Evolutionary conservation across 2,113 vertebrate species (phyloP).

Genomic region (Misgurnus anguillicaudatus): DNA sequence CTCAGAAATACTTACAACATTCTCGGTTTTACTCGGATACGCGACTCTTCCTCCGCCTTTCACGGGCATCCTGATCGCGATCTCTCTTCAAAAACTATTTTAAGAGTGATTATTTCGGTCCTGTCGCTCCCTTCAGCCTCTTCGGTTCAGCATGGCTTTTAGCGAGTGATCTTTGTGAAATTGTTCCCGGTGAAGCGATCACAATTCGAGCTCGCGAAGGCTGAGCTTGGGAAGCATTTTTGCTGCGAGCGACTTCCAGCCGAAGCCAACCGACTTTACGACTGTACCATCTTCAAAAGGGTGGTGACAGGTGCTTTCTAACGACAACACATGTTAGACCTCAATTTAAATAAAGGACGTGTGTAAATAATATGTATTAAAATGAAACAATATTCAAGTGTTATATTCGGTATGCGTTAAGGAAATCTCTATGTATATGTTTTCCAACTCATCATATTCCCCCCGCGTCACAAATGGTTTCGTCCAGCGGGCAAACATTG

Average conservation of each 20-base stretch:
- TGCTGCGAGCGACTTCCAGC: slow-evolving; percentile 52
- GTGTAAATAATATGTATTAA: too few species aligned
- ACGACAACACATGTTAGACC: background rate
- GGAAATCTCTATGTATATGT: background rate
- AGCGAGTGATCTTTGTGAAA: slow-evolving; percentile 29
- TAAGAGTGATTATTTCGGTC: background rate
- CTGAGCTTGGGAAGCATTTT: slow-evolving; percentile 53
- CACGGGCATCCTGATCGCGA: slow-evolving; percentile 68
- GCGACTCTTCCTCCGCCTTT: slow-evolving; percentile 69
- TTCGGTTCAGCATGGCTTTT: slow-evolving; percentile 51
- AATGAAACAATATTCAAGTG: background rate
- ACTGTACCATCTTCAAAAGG: slow-evolving; percentile 46
- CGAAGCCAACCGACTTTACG: slow-evolving; percentile 55
- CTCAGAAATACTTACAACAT: slow-evolving; percentile 62
- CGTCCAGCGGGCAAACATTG: slow-evolving; percentile 53
- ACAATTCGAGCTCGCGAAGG: background rate
- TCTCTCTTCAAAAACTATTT: slow-evolving; percentile 16
- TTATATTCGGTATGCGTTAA: background rate
- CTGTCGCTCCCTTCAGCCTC: slow-evolving; percentile 14
- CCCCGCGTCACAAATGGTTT: slow-evolving; percentile 39
- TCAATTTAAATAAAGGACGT: too few species aligned
- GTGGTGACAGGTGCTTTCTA: background rate
- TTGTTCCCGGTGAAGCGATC: background rate
- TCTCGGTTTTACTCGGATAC: slow-evolving; percentile 63
- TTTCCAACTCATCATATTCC: background rate